Evolutionary conservation across 2,797 vertebrate genomes (phyloP).

Genomic region (Eupleurogrammus muticus): DNA sequence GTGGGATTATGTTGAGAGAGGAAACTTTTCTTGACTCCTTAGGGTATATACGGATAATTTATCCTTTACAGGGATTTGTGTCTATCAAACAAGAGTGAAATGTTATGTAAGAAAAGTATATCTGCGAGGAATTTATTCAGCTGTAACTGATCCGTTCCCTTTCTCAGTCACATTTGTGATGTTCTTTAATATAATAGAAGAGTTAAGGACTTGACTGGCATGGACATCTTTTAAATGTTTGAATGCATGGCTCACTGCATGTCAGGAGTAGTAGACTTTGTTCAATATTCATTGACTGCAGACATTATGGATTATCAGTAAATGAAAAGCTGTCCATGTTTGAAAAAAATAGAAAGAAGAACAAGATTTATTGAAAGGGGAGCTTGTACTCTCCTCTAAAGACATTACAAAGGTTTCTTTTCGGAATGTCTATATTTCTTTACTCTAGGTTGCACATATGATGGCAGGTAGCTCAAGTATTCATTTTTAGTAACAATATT

Average conservation of each 20-base stretch:
- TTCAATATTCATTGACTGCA: slow-evolving; percentile 60
- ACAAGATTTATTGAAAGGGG: slow-evolving; percentile 9
- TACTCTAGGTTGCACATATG: slow-evolving; percentile 3
- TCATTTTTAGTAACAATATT: background rate
- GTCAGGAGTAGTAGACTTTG: slow-evolving; percentile 52
- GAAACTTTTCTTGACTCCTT: slow-evolving; percentile 70
- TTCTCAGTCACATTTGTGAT: slow-evolving; percentile 69
- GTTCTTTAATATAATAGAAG: slow-evolving; percentile 69
- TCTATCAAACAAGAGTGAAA: slow-evolving; percentile 79
- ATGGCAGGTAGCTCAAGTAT: background rate
- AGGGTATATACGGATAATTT: slow-evolving; percentile 72
- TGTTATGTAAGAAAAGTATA: slow-evolving; percentile 81
- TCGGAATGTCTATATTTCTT: slow-evolving; percentile 17
- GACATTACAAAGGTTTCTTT: slow-evolving; percentile 15
- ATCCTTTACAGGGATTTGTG: slow-evolving; percentile 78
- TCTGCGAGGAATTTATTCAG: slow-evolving; percentile 70
- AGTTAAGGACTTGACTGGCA: slow-evolving; percentile 68
- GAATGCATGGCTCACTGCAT: slow-evolving; percentile 55
- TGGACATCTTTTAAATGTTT: slow-evolving; percentile 69
- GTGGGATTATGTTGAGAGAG: slow-evolving; percentile 75
- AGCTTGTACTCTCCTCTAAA: slow-evolving; percentile 24
- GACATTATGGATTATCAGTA: slow-evolving; percentile 61
- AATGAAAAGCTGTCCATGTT: slow-evolving; percentile 41
- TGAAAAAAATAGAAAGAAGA: slow-evolving; percentile 14
- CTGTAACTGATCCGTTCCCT: slow-evolving; percentile 75